Conservation (phyloP, 2,113 vertebrate genomes). For the Theropithecus gelada region DNA sequence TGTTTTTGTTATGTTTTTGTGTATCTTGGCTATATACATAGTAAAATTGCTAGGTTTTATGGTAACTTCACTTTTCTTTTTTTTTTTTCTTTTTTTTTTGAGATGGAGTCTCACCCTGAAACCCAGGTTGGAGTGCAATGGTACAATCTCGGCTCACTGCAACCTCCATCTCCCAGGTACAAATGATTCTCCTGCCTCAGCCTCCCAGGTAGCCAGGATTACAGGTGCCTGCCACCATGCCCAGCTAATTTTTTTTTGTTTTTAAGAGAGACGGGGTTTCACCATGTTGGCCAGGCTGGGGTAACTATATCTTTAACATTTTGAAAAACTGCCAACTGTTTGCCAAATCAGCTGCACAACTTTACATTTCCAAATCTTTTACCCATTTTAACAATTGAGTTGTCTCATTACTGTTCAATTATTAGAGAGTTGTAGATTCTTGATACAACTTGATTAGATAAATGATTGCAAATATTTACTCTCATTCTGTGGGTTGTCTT, state of each 20-base stretch:
- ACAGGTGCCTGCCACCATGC: fast-evolving
- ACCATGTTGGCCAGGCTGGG: too few species aligned
- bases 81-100: too few species aligned
- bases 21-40: not conserved
- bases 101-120: too few species aligned
- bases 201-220: too few species aligned
- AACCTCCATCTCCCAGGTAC: too few species aligned
- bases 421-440: not conserved
- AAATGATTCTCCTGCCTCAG: too few species aligned
- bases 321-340: not conserved
- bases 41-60: not conserved
- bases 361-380: not conserved
- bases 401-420: not conserved
- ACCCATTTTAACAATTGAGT: not conserved
- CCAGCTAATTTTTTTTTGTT: too few species aligned
- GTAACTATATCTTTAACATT: not conserved
- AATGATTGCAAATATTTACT: not conserved
- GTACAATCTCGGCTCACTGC: too few species aligned
- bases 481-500: not conserved
- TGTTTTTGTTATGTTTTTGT: not conserved
- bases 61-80: not conserved
- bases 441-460: not conserved
- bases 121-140: too few species aligned
- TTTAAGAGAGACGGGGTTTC: too few species aligned
- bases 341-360: not conserved